Evolutionary conservation across 2,888 invertebrate species (phyloP).

Genomic region (Thecocarcelia acutangulata): DNA sequence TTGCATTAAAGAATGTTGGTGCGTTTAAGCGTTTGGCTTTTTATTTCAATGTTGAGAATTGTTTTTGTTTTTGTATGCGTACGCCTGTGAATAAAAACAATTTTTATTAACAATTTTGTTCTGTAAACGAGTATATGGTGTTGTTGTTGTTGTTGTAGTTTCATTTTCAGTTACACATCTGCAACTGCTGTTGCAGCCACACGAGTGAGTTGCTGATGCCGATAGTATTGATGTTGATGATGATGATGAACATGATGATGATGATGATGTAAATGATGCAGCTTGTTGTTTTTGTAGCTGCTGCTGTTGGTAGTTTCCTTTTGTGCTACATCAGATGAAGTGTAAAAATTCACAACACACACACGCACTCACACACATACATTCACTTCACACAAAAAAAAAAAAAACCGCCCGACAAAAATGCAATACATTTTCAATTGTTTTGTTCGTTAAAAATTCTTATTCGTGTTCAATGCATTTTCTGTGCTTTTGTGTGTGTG

Average conservation of each 20-base stretch:
- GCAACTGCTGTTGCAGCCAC: constrained; percentile 5
- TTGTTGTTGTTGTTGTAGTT: not conserved
- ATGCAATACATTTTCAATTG: constrained; percentile 43
- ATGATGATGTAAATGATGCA: constrained; percentile 14
- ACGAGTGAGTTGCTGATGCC: not conserved
- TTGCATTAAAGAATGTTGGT: not conserved
- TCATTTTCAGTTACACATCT: constrained; percentile 15
- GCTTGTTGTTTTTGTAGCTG: not conserved
- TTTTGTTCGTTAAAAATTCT: constrained; percentile 28
- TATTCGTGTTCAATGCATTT: constrained; percentile 12
- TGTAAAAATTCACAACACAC: constrained; percentile 37
- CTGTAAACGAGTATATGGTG: not conserved
- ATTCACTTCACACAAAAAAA: not conserved
- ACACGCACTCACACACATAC: not conserved
- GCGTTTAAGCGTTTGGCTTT: constrained; percentile 1
- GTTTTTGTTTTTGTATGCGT: constrained; percentile 6
- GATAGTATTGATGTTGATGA: constrained; percentile 15
- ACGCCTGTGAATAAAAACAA: constrained; percentile 33
- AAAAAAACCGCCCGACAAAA: not conserved
- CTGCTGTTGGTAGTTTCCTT: constrained; percentile 28
- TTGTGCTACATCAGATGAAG: constrained; percentile 49
- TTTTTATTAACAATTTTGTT: constrained; percentile 56
- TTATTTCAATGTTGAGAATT: constrained; percentile 21
- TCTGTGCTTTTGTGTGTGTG: not conserved
- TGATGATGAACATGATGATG: not conserved